phyloP scores from a whole-genome alignment of 2,113 vertebrate genomes.

The Ophthalmolycus amberensis region DNA sequence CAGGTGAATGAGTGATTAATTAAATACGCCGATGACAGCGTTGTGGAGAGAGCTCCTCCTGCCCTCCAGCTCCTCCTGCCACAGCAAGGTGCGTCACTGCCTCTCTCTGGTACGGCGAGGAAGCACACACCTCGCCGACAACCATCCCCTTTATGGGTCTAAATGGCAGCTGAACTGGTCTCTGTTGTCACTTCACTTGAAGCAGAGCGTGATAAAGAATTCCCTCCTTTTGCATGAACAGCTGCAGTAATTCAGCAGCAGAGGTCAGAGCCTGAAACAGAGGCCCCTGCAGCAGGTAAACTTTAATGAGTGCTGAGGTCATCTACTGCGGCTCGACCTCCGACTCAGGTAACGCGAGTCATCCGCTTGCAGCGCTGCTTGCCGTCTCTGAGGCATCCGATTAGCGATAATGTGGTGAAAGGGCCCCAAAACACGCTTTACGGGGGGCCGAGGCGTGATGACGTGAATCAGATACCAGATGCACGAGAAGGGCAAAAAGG shows the following conservation, averaged over 20 bases:
- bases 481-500: background rate
- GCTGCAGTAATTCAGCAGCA: conserved; percentile 8
- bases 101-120: conserved; percentile 76
- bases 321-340: background rate
- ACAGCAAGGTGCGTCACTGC: conserved; percentile 77
- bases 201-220: conserved; percentile 1
- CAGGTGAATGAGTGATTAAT: conserved; percentile 69
- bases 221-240: background rate
- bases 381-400: conserved; percentile 20
- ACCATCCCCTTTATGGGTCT: background rate
- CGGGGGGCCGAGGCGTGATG: background rate
- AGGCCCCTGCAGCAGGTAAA: background rate
- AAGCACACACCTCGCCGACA: conserved; percentile 62
- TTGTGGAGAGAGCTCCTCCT: conserved; percentile 22
- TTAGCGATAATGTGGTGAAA: conserved; percentile 28
- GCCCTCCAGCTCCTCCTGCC: conserved; percentile 32
- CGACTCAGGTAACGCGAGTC: conserved; percentile 20
- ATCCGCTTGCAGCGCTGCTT: conserved; percentile 4
- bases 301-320: background rate
- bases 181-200: background rate
- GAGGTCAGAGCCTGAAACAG: background rate
- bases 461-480: conserved; percentile 27
- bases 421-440: conserved; percentile 8
- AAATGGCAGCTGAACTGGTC: background rate
- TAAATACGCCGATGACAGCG: conserved; percentile 58